Evolutionary conservation across 1,140 invertebrate species (phyloP).

Genomic region (Trichonephila clavata): DNA sequence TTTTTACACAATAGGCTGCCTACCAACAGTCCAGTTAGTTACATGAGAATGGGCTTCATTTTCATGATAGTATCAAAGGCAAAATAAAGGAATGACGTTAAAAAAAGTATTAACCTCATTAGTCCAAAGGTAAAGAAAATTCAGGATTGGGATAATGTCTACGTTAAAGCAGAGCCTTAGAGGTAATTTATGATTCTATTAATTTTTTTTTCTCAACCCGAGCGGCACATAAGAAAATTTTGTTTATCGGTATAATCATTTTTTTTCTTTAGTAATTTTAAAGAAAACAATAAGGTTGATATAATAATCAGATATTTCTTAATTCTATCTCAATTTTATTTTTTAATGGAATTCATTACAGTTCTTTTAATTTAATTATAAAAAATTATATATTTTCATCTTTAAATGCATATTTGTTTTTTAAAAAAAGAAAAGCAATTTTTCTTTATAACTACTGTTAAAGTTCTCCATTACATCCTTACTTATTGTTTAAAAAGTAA

Average conservation of each 20-base stretch:
- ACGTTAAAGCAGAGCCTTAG: neutral
- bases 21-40: neutral
- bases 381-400: no score
- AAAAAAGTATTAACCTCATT: conserved; percentile 23
- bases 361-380: no score
- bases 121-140: neutral
- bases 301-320: no score
- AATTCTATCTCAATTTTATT: no score
- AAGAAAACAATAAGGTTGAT: neutral
- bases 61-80: neutral
- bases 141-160: neutral
- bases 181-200: conserved; percentile 1
- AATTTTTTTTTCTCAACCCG: neutral
- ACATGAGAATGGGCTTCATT: conserved; percentile 16
- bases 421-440: no score
- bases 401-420: no score
- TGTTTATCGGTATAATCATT: neutral
- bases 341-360: no score
- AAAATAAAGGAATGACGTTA: neutral
- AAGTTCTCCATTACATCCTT: no score
- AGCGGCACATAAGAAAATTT: neutral
- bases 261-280: neutral
- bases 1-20: neutral
- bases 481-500: no score
- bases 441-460: no score